These are phyloP conservation scores for Ischnura elegans DNA, from an alignment of 2,888 invertebrate species.

Conservation along the genomic window DNA sequence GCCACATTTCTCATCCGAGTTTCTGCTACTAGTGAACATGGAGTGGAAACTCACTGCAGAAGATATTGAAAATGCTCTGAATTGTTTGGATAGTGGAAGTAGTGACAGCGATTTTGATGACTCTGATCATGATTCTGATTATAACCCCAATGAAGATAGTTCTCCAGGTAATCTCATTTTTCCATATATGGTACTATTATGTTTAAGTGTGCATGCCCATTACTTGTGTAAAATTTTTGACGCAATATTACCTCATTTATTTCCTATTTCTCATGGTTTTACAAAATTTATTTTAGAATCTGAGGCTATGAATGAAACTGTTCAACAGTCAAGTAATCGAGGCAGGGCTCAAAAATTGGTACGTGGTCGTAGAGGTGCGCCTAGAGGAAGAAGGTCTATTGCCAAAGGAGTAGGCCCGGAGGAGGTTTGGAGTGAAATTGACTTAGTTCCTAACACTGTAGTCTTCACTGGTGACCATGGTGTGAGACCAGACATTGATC, in stretches of 20 bases:
- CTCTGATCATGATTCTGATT: no score
- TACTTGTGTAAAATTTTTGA: not conserved
- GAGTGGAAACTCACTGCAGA: no score
- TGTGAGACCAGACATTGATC: not conserved
- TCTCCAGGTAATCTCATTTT: no score
- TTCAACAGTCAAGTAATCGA: not conserved
- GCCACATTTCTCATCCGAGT: no score
- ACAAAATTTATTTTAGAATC: constrained; percentile 6
- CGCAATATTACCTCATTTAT: not conserved
- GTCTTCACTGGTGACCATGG: constrained; percentile 7
- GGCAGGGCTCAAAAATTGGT: not conserved
- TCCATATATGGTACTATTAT: not conserved
- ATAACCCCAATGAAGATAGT: no score
- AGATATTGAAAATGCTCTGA: no score
- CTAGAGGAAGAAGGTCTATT: constrained; percentile 4
- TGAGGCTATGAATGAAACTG: not conserved
- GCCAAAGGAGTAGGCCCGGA: not conserved
- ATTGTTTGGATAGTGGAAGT: no score
- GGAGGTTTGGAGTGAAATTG: constrained; percentile 2
- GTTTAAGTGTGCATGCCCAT: not conserved
- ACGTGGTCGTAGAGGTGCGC: constrained; percentile 5
- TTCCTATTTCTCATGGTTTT: constrained; percentile 23
- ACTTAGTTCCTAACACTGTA: not conserved
- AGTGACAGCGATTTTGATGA: no score
- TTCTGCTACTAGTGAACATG: no score